phyloP scores from a whole-genome alignment of 2,797 vertebrate species.

The Micropoecilia bifurca region DNA sequence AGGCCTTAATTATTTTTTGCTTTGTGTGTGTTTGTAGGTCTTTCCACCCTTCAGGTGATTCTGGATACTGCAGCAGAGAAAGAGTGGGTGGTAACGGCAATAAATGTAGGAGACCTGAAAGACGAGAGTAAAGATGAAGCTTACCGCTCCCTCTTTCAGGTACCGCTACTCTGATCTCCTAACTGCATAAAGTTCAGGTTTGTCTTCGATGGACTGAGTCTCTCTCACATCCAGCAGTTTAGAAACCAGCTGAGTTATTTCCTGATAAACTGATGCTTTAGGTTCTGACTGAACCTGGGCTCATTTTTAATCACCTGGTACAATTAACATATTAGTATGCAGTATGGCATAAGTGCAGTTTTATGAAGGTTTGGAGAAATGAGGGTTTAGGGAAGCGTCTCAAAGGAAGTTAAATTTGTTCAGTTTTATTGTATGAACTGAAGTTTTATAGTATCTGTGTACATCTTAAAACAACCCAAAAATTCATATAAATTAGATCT shows the following conservation, averaged over 20 bases:
- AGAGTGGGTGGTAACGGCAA: conserved; percentile 96
- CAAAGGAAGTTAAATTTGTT: neutral
- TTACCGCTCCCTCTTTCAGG: conserved; percentile 93
- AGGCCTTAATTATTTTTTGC: neutral
- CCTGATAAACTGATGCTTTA: neutral
- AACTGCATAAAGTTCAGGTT: neutral
- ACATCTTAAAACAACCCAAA: neutral
- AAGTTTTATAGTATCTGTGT: neutral
- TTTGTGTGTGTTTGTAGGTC: conserved; percentile 75
- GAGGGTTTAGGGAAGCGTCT: neutral
- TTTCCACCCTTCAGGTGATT: conserved; percentile 93
- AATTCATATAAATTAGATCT: neutral
- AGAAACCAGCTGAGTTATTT: neutral
- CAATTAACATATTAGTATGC: too few relatives aligned
- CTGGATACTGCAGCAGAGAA: conserved; percentile 95
- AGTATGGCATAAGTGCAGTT: neutral
- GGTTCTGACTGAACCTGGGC: neutral
- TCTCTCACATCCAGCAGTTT: neutral
- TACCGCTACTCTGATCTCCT: conserved; percentile 18
- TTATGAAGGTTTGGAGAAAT: neutral
- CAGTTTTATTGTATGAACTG: neutral
- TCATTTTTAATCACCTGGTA: neutral
- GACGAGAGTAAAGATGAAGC: conserved; percentile 97
- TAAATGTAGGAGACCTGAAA: conserved; percentile 96
- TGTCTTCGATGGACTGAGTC: neutral